These are phyloP conservation scores for Rhopilema esculentum DNA, from an alignment of 30 jellyfish, hydroid and myxozoan species.

Conservation along the genomic window DNA sequence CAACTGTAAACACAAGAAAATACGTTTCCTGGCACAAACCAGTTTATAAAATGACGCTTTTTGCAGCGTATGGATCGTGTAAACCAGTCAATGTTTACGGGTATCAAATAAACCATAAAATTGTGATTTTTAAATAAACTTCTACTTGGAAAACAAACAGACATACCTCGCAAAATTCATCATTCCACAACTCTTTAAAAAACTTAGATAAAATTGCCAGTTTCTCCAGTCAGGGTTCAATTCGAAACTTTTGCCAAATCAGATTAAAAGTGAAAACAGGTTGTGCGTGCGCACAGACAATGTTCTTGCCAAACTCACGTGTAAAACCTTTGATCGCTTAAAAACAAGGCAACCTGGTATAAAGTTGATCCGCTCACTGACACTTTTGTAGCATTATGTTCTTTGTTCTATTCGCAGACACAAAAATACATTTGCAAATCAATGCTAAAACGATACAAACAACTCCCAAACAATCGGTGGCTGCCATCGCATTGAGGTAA, in stretches of 20 bases:
- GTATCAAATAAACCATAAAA: no score
- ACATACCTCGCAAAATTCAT: neutral
- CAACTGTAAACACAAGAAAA: no score
- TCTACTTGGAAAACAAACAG: neutral
- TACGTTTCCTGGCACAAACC: no score
- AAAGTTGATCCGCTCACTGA: neutral
- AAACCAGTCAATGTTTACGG: no score
- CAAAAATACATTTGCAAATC: neutral
- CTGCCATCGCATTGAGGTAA: constrained; percentile 28
- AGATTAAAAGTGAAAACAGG: no score
- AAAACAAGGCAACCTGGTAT: neutral
- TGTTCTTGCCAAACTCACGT: neutral
- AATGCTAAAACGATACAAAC: neutral
- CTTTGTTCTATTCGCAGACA: neutral
- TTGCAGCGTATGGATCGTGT: no score
- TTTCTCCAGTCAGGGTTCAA: no score
- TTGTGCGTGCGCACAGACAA: neutral
- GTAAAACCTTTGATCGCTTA: neutral
- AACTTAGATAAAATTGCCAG: neutral
- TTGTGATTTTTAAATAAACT: neutral
- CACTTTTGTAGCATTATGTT: neutral
- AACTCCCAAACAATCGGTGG: neutral
- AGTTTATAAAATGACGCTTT: no score
- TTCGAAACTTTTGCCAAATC: no score
- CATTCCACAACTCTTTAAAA: neutral